These are phyloP conservation scores for Orthonevra nobilis DNA, from an alignment of 2,888 invertebrate genomes.

Conservation along the genomic window DNA sequence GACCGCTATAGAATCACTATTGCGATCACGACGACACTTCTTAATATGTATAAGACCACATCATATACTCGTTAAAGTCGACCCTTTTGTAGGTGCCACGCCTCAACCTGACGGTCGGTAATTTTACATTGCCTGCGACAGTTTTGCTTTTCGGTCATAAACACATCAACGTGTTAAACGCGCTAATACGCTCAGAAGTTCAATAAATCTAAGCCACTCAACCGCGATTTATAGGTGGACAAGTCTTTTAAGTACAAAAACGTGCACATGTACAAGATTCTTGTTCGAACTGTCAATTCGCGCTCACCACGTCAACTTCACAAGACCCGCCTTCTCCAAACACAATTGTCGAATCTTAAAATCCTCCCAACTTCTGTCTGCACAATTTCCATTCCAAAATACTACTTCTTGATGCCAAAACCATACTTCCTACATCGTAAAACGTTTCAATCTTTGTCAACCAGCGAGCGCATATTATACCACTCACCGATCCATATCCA, in stretches of 20 bases:
- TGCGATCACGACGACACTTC: conserved; percentile 5
- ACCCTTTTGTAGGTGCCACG: not conserved
- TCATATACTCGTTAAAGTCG: conserved; percentile 11
- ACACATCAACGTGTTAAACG: conserved; percentile 41
- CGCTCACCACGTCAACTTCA: conserved; percentile 8
- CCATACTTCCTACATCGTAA: conserved; percentile 59
- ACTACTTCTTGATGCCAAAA: conserved; percentile 50
- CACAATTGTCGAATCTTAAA: not conserved
- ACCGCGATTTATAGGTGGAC: conserved; percentile 45
- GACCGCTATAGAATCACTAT: no score
- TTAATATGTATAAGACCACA: not conserved
- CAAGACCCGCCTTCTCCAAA: conserved; percentile 37
- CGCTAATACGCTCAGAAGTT: conserved; percentile 45
- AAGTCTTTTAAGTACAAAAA: conserved; percentile 13
- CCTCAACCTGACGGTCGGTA: not conserved
- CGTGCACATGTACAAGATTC: conserved; percentile 31
- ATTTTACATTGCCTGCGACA: conserved; percentile 12
- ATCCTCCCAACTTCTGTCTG: conserved; percentile 5
- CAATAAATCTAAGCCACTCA: conserved; percentile 48
- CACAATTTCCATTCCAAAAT: conserved; percentile 3
- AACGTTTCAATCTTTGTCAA: conserved; percentile 33
- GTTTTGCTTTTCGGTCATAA: conserved; percentile 13
- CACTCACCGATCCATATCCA: conserved; percentile 56
- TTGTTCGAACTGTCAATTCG: conserved; percentile 19
- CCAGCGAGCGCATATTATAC: conserved; percentile 32